Conservation (phyloP, 2,888 invertebrate genomes). For the Pardosa pseudoannulata region DNA sequence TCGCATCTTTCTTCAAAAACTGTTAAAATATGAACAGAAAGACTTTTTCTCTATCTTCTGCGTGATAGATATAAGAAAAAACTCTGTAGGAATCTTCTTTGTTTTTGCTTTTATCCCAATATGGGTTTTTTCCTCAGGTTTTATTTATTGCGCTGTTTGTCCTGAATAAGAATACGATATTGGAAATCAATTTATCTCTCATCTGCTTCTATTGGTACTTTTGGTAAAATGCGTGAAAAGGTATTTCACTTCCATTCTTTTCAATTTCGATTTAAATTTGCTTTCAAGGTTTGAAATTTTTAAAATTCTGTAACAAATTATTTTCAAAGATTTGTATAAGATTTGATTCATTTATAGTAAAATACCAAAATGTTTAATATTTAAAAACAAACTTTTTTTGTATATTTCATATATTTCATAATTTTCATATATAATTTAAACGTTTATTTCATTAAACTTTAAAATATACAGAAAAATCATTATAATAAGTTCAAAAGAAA, state of each 20-base stretch:
- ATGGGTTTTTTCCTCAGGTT: not conserved
- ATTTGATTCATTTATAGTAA: too few relatives aligned
- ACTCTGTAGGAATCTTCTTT: not conserved
- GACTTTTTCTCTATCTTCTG: too few relatives aligned
- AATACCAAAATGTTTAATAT: too few relatives aligned
- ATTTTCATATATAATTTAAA: too few relatives aligned
- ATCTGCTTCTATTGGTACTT: not conserved
- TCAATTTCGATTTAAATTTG: too few relatives aligned
- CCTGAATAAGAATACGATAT: conserved; percentile 1
- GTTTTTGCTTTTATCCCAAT: not conserved
- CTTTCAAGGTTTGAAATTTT: not conserved
- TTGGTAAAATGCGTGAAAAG: not conserved
- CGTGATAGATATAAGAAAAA: too few relatives aligned
- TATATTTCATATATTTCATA: too few relatives aligned
- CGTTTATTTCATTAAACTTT: too few relatives aligned
- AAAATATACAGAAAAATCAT: too few relatives aligned
- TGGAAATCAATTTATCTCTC: not conserved
- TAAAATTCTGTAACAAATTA: not conserved
- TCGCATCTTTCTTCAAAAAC: not conserved
- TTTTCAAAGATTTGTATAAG: too few relatives aligned
- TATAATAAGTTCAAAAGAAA: too few relatives aligned
- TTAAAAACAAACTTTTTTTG: too few relatives aligned
- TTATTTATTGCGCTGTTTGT: not conserved
- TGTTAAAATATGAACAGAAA: not conserved
- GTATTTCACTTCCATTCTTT: not conserved